Evolutionary conservation across 2,888 invertebrate genomes (phyloP), one percentile per base, ranked within the genome.

Genomic region (Caenorhabditis wallacei): DNA sequence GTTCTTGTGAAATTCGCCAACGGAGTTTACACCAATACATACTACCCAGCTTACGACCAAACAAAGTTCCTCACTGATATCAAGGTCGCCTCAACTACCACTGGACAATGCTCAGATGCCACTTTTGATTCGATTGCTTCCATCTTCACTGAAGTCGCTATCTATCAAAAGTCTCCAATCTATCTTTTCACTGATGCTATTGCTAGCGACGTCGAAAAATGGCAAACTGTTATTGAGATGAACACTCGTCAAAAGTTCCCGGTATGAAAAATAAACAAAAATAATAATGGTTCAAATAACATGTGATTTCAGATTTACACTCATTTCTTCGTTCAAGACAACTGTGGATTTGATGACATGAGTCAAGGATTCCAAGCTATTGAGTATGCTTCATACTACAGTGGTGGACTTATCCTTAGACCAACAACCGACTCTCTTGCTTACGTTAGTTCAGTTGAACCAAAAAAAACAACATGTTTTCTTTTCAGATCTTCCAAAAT

Each of bases 181-280:
- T 85, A 85, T 71, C 71, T 87, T 11, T 88, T 89, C 84, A 89
- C 90, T 35, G 89, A 90, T 56, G 89, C 85, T 16, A 72, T 84
- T 11, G 83, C 89, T 16, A 63, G 70, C 40, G 88, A 89, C 64
- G 53, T 68, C 35, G 82, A 85, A n/a, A 80, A 85, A 46, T 88
- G 85, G 84, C 82, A 82, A 43, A 78, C 80, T 20, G 81, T 89
- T 10, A 76, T 87, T 40, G 82, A 88, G 26, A 46, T 82, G 54
- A 89, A 88, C 69, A 84, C 87, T 20, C 70, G 86, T 16, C 68
- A 78, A 24, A 89, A 89, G 69, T 80, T 83, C 56, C 89, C 88
- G 53, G 74, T 72, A 51, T 1, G 59, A 8, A 20, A 35, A 71
- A 16, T 11, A 13, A 1, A 30, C 5, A 43, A 20, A 4, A 4